Evolutionary conservation across 2,113 vertebrate genomes (phyloP).

Genomic region (Tamias sibiricus): DNA sequence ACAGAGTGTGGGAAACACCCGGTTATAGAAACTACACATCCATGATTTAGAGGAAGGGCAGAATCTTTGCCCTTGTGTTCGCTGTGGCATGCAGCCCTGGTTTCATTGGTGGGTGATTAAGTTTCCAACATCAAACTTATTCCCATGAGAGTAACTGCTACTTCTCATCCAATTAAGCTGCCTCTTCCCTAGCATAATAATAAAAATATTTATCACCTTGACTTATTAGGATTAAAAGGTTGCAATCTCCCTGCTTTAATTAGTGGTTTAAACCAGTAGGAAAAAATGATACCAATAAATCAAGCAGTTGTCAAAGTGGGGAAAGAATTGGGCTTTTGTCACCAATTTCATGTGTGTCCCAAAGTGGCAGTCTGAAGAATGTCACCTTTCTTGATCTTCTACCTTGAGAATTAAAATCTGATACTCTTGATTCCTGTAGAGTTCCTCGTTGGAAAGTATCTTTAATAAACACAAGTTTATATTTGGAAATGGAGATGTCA

Average conservation of each 20-base stretch:
- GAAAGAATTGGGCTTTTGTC: constrained; percentile 9
- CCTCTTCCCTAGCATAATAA: background rate
- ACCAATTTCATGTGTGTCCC: background rate
- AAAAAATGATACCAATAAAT: background rate
- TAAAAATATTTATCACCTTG: background rate
- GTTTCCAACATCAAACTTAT: background rate
- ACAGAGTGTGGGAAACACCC: background rate
- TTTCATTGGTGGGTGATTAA: background rate
- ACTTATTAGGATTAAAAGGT: background rate
- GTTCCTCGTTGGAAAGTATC: background rate
- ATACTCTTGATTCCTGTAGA: background rate
- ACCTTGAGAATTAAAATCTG: constrained; percentile 55
- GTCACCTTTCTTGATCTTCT: constrained; percentile 37
- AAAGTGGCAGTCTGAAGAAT: background rate
- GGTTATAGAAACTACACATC: background rate
- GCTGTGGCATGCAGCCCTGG: background rate
- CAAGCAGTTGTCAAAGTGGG: background rate
- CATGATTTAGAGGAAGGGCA: background rate
- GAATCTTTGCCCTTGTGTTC: background rate
- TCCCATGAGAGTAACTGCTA: background rate
- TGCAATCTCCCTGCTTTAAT: background rate
- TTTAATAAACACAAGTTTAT: background rate
- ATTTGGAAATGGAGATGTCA: background rate
- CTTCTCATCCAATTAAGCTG: background rate
- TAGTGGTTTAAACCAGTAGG: background rate